Evolutionary conservation across 1,140 invertebrate species (phyloP).

Genomic region (Nephila pilipes): DNA sequence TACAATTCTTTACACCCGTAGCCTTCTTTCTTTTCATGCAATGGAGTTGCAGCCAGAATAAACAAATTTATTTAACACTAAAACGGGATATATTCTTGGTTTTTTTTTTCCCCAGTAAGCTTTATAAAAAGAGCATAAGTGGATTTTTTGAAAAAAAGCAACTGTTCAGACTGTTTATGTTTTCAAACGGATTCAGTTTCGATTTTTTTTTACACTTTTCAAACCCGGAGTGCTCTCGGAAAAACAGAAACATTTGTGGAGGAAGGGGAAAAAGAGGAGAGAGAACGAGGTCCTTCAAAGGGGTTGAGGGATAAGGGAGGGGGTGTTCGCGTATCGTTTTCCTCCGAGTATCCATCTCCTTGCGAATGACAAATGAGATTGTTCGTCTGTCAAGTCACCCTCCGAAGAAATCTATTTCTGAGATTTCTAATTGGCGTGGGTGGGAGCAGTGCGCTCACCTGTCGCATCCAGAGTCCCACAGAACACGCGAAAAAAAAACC

Average conservation of each 20-base stretch:
- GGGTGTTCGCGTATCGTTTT: neutral
- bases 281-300: neutral
- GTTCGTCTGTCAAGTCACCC: slow-evolving; percentile 31
- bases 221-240: neutral
- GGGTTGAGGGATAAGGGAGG: neutral
- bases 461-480: neutral
- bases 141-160: neutral
- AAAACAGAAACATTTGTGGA: neutral
- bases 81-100: too few relatives aligned
- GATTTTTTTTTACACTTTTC: neutral
- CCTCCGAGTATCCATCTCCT: slow-evolving; percentile 2
- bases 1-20: too few relatives aligned
- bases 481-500: neutral
- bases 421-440: slow-evolving; percentile 35
- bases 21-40: too few relatives aligned
- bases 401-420: slow-evolving; percentile 27
- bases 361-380: slow-evolving; percentile 13
- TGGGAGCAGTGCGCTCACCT: neutral
- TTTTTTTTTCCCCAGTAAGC: too few relatives aligned
- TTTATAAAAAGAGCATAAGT: neutral
- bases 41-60: too few relatives aligned
- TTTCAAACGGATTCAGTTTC: neutral
- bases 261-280: neutral
- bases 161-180: neutral
- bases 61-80: too few relatives aligned